Base-by-base conservation (phyloP, 1,140 invertebrate genomes). In the Neotoxoptera formosana region DNA sequence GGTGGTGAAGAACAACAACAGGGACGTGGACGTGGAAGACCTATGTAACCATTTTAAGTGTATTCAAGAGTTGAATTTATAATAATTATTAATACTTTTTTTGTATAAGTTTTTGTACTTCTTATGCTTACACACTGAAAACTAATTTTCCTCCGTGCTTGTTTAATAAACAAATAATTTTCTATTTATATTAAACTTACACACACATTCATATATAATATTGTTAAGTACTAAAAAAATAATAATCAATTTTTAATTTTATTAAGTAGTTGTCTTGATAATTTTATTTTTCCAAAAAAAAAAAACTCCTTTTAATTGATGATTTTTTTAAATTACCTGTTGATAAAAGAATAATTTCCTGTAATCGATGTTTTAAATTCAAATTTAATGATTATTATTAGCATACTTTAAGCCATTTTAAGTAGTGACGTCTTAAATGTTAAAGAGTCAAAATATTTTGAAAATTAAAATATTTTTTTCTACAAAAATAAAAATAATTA, bases 11-110 rank as follows among this genome's bases (percentile, higher is more conserved):
- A 95, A 94, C 51, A 93, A 67, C 94, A 87, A 30, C 94, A 94
- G 17, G 97, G 97, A 45, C 96, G 97, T 93, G 97, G 97, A 41
- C 97, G 97, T 96, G 97, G 97, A 53, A 96, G 97, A 94, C 97
- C 97, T 23, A 96, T 96, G 95, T 96, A 95, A 94, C 30, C n/a
- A 83, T 45, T 41, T 53, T 14, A 67, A 23, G 7, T 47, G 8
- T 53, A n/a, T 47, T 41, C 21, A 60, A 67, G n/a, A 93, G 67
- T 53, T 84, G 7, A 84, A 93, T 53, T 84, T n/a, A 51, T 83
- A 92, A 81, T 92, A 51, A 84, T 93, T 93, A 93, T 86, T 93
- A 93, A 93, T 93, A 93, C 91, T 84, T 93, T 93, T 93, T 86
- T 25, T 93, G 91, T 93, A 93, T 53, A 93, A 93, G 81, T 41